Evolutionary conservation across 1,140 invertebrate species (phyloP).

Genomic region (Atta colombica): DNA sequence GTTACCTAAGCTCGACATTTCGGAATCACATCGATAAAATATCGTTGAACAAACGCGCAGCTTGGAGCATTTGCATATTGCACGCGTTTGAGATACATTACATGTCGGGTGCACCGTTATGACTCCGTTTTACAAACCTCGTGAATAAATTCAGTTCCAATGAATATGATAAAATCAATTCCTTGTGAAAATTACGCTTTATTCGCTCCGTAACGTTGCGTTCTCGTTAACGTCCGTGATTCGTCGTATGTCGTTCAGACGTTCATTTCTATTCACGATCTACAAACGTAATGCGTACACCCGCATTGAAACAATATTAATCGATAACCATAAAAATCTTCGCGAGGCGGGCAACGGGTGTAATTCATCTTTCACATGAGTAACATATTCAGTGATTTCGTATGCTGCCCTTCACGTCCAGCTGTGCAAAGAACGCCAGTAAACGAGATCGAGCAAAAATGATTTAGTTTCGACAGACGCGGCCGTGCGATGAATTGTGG

Average conservation of each 20-base stretch:
- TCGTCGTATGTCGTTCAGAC: neutral
- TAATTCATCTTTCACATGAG: slow-evolving; percentile 69
- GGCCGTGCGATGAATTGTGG: slow-evolving; percentile 76
- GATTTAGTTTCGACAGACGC: slow-evolving; percentile 77
- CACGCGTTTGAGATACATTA: neutral
- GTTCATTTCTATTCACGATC: neutral
- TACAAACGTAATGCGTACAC: neutral
- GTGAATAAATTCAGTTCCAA: slow-evolving; percentile 34
- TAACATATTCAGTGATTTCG: slow-evolving; percentile 72
- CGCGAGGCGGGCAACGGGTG: slow-evolving; percentile 28
- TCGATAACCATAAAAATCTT: slow-evolving; percentile 68
- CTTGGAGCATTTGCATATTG: slow-evolving; percentile 23
- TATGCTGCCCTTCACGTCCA: slow-evolving; percentile 70
- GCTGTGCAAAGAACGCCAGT: slow-evolving; percentile 70
- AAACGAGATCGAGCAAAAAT: slow-evolving; percentile 78
- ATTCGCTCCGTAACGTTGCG: neutral
- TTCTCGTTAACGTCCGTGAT: neutral
- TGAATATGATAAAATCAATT: slow-evolving; percentile 28
- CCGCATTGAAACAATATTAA: slow-evolving; percentile 70
- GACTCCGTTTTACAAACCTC: slow-evolving; percentile 16
- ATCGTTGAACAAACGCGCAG: neutral
- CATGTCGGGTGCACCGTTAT: neutral
- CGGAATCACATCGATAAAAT: slow-evolving; percentile 12
- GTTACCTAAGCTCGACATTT: slow-evolving; percentile 7
- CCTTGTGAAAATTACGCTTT: neutral